Evolutionary conservation across 2,113 vertebrate genomes (phyloP).

Genomic region (Peromyscus polionotus): DNA sequence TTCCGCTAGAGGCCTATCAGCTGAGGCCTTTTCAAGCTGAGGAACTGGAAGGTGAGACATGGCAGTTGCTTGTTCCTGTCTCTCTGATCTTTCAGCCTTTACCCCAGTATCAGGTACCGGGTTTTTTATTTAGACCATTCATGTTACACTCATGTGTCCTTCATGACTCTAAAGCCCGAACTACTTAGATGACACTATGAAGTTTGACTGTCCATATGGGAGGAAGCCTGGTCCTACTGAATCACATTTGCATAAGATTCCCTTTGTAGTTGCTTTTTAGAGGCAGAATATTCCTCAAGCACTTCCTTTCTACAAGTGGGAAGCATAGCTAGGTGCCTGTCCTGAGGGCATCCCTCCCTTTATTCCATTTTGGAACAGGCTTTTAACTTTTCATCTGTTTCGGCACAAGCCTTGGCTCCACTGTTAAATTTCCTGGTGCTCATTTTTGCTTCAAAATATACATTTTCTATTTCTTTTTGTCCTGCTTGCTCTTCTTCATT

Average conservation of each 20-base stretch:
- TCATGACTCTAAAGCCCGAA: too few relatives aligned
- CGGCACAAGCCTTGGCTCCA: background rate
- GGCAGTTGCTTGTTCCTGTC: too few relatives aligned
- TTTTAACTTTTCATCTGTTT: background rate
- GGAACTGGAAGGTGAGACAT: too few relatives aligned
- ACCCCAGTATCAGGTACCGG: too few relatives aligned
- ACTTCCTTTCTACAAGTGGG: background rate
- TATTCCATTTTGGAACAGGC: background rate
- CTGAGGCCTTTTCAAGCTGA: too few relatives aligned
- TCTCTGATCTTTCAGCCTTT: too few relatives aligned
- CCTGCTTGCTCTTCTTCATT: background rate
- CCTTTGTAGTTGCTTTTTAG: background rate
- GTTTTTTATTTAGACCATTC: too few relatives aligned
- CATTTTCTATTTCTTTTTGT: background rate
- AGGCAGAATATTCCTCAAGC: background rate
- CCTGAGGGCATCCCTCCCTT: background rate
- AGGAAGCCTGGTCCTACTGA: too few relatives aligned
- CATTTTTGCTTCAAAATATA: background rate
- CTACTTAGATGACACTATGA: too few relatives aligned
- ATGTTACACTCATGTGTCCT: too few relatives aligned
- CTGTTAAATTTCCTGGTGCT: background rate
- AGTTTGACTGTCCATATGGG: too few relatives aligned
- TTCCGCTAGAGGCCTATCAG: too few relatives aligned
- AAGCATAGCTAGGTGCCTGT: background rate
- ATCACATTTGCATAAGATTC: background rate